phyloP scores from a whole-genome alignment of 2,113 vertebrate species.

The Hydrochoerus hydrochaeris region DNA sequence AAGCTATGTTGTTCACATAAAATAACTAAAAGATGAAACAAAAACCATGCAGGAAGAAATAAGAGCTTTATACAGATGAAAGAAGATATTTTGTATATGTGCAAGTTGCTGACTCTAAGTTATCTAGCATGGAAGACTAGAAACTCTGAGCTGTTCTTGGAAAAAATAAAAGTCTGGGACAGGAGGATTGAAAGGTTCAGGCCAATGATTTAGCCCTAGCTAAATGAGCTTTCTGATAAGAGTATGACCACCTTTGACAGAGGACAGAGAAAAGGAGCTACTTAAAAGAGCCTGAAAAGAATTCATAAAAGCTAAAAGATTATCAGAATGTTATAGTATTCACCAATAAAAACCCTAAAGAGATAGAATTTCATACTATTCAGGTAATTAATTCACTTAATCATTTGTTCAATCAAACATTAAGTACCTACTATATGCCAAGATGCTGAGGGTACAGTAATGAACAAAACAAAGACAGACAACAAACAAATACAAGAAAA shows the following conservation, averaged over 20 bases:
- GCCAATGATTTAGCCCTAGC: not conserved
- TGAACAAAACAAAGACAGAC: not conserved
- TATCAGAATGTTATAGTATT: not conserved
- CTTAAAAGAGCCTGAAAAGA: not conserved
- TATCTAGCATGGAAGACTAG: not conserved
- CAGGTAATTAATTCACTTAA: not conserved
- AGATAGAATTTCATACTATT: not conserved
- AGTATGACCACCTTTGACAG: not conserved
- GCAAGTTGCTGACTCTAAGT: not conserved
- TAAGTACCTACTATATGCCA: not conserved
- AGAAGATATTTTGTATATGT: not conserved
- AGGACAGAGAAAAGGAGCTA: not conserved
- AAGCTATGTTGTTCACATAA: not conserved
- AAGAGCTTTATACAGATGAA: not conserved
- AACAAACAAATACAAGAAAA: not conserved
- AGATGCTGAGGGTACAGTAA: not conserved
- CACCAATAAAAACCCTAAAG: not conserved
- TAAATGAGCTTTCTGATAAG: not conserved
- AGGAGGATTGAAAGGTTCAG: not conserved
- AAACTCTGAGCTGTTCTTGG: not conserved
- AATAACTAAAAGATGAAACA: conserved; percentile 10
- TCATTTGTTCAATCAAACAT: not conserved
- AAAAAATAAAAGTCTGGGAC: not conserved
- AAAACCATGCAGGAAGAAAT: not conserved
- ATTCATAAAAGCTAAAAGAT: not conserved